Evolutionary conservation across 2,888 invertebrate genomes (phyloP).

Genomic region (Tetragonula carbonaria): DNA sequence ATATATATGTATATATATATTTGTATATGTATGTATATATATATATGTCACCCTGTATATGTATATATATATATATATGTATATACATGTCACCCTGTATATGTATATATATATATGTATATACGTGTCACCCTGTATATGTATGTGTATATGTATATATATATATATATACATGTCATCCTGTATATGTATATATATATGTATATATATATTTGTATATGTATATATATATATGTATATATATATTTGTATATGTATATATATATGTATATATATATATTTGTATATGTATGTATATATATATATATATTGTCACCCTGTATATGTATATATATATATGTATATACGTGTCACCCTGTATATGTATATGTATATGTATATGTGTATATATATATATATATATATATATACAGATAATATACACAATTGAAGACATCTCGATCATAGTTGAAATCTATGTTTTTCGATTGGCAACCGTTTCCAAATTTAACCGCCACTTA

Average conservation of each 20-base stretch:
- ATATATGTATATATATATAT: background rate
- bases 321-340: no score
- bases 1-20: background rate
- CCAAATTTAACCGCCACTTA: conserved; percentile 36
- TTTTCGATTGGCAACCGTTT: conserved; percentile 48
- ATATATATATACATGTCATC: conserved; percentile 57
- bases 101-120: no score
- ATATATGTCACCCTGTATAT: conserved; percentile 27
- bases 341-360: no score
- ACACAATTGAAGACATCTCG: conserved; percentile 51
- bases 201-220: conserved; percentile 13
- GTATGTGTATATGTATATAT: background rate
- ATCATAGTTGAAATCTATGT: conserved; percentile 55
- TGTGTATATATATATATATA: background rate
- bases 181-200: conserved; percentile 19
- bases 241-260: background rate
- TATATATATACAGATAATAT: conserved; percentile 61
- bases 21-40: conserved; percentile 38
- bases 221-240: conserved; percentile 33
- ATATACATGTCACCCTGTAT: no score
- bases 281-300: no score
- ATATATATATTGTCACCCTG: no score
- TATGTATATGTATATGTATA: no score
- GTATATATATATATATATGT: conserved; percentile 28
- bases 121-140: no score